These are phyloP conservation scores for Scaptomyza flava DNA, from an alignment of 2,888 invertebrate species.

Conservation along the genomic window DNA sequence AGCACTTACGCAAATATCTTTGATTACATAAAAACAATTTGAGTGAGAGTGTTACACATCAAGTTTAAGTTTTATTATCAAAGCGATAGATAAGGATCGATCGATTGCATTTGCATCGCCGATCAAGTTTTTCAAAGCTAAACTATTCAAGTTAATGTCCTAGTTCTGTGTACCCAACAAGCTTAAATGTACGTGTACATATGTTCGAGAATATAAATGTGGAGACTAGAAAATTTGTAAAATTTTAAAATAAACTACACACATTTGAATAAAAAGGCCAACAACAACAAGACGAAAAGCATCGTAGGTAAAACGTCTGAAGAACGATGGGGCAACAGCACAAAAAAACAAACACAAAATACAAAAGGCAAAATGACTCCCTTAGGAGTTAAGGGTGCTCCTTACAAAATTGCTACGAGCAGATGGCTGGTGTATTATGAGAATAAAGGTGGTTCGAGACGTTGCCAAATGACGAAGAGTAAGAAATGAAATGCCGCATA, in stretches of 20 bases:
- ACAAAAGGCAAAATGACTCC: slow-evolving; percentile 76
- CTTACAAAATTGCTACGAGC: slow-evolving; percentile 44
- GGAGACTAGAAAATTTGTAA: slow-evolving; percentile 58
- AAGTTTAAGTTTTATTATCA: slow-evolving; percentile 57
- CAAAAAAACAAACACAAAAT: slow-evolving; percentile 45
- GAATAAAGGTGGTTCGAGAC: slow-evolving; percentile 6
- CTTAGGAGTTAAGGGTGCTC: slow-evolving; percentile 47
- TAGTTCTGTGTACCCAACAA: background rate
- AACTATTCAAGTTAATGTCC: background rate
- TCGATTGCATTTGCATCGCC: background rate
- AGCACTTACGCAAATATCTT: slow-evolving; percentile 37
- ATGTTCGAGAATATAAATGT: slow-evolving; percentile 14
- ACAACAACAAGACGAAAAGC: slow-evolving; percentile 26
- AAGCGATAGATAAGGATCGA: background rate
- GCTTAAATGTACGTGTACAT: slow-evolving; percentile 3
- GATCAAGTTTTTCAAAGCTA: background rate
- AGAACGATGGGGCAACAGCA: slow-evolving; percentile 38
- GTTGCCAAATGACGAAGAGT: slow-evolving; percentile 42
- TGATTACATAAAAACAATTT: slow-evolving; percentile 48
- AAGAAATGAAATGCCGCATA: slow-evolving; percentile 66
- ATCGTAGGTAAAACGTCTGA: slow-evolving; percentile 20
- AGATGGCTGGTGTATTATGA: slow-evolving; percentile 27
- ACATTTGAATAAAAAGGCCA: slow-evolving; percentile 44
- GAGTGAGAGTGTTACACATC: no score
- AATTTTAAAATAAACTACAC: slow-evolving; percentile 54